phyloP scores from a whole-genome alignment of 53 echinoderm and acorn worm genomes.

The Glandiceps talaboti region DNA sequence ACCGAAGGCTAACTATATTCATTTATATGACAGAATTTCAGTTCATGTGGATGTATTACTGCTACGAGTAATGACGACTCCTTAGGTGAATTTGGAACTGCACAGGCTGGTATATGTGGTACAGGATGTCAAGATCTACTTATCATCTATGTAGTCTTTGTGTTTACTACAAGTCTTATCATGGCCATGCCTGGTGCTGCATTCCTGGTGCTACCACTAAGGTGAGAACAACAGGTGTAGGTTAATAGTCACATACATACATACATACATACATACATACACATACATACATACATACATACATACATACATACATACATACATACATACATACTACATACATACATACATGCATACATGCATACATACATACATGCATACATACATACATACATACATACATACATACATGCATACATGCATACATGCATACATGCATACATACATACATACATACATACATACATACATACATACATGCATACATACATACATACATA shows the following conservation, averaged over 20 bases:
- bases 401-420: background rate
- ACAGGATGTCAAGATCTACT: slow-evolving; percentile 4
- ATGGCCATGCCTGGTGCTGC: background rate
- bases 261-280: background rate
- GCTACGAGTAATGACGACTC: background rate
- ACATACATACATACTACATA: background rate
- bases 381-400: background rate
- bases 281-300: too few relatives aligned
- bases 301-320: too few relatives aligned
- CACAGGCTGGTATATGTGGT: background rate
- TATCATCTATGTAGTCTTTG: slow-evolving; percentile 17
- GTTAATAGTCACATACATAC: background rate
- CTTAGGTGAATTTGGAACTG: background rate
- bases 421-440: background rate
- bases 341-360: background rate
- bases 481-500: background rate
- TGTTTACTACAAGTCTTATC: slow-evolving; percentile 15
- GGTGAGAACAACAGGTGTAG: slow-evolving; percentile 11
- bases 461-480: background rate
- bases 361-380: background rate
- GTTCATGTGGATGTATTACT: background rate
- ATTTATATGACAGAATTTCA: background rate
- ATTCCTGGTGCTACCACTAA: slow-evolving; percentile 20
- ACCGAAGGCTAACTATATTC: too few relatives aligned
- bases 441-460: background rate